These are phyloP conservation scores for Sylvia borin DNA, from an alignment of 2,797 vertebrate genomes.

Conservation along the genomic window DNA sequence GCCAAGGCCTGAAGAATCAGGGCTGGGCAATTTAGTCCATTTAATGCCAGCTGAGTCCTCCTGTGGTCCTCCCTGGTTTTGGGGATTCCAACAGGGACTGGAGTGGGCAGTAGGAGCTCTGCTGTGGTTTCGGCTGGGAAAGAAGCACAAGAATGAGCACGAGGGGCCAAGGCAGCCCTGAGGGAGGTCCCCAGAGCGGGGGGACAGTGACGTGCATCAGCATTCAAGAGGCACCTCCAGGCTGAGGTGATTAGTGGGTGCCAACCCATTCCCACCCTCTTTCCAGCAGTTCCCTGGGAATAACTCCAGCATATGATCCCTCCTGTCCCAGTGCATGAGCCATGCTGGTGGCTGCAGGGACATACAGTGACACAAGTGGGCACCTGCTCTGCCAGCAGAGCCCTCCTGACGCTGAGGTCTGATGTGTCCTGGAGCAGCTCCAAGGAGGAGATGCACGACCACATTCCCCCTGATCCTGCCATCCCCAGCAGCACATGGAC, in stretches of 20 bases:
- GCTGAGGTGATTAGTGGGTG: neutral
- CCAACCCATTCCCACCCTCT: neutral
- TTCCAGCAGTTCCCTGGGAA: neutral
- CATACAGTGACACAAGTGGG: accelerated
- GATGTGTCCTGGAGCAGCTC: neutral
- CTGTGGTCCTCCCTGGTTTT: neutral
- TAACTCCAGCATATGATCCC: too few species aligned
- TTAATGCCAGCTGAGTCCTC: neutral
- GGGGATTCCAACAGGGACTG: too few species aligned
- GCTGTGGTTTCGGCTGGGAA: neutral
- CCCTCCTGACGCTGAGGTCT: neutral
- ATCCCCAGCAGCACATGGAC: neutral
- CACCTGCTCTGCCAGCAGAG: neutral
- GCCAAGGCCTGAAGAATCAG: neutral
- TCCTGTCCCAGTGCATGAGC: neutral
- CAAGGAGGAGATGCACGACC: neutral
- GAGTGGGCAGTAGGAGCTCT: neutral
- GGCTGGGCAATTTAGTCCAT: neutral
- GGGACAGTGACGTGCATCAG: neutral
- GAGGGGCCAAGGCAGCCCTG: neutral
- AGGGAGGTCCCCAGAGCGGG: too few species aligned
- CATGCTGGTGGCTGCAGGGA: neutral
- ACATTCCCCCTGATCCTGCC: neutral
- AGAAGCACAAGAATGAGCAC: neutral
- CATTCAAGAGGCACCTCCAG: neutral